A percentile compares a stretch with the other conserved stretches of the same genome.
These are phyloP conservation scores for Nipponia nippon DNA, from an alignment of 2,113 vertebrate species.

Conservation along the genomic window DNA sequence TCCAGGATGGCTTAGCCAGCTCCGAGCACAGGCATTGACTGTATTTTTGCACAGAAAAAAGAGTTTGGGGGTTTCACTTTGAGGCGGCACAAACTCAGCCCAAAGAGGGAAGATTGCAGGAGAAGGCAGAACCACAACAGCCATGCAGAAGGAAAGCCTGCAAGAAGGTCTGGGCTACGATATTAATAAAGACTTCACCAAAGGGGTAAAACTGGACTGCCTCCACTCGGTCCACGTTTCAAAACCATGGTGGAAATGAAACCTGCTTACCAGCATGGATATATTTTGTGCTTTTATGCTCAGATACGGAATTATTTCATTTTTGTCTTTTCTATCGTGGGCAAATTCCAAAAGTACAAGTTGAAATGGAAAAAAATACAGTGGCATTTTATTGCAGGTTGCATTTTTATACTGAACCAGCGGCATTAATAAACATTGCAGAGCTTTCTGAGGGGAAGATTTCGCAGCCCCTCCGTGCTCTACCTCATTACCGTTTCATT, in stretches of 20 bases:
- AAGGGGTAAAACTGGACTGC: background rate
- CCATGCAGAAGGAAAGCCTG: background rate
- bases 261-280: background rate
- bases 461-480: background rate
- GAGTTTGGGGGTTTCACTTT: background rate
- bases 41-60: background rate
- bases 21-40: rapidly evolving
- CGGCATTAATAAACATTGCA: slow-evolving; percentile 7
- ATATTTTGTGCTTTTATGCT: background rate
- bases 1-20: background rate
- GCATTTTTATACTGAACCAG: background rate
- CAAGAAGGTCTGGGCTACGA: background rate
- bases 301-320: background rate
- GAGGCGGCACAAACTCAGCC: background rate
- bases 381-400: background rate
- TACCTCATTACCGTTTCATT: slow-evolving; percentile 41
- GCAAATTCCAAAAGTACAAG: background rate
- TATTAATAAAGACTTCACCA: background rate
- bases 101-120: background rate
- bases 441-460: background rate
- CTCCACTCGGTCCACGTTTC: rapidly evolving
- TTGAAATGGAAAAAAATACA: background rate
- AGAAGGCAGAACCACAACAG: background rate
- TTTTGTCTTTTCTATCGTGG: background rate
- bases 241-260: background rate